phyloP scores from a whole-genome alignment of 2,113 vertebrate species.

The Mionectes macconnelli region DNA sequence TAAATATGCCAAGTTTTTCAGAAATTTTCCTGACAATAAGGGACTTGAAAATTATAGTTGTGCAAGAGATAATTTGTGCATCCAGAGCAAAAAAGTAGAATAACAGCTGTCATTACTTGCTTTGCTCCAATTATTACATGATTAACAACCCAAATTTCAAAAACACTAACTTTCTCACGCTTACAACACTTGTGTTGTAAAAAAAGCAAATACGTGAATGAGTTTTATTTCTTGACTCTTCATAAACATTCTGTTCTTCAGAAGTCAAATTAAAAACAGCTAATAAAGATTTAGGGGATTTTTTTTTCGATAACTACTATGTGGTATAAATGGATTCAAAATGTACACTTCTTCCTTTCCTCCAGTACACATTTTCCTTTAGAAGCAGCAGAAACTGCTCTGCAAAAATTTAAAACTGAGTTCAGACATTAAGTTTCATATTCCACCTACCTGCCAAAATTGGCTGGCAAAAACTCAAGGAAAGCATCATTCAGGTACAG shows the following conservation, averaged over 20 bases:
- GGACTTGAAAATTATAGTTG: not conserved
- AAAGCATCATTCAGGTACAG: conserved; percentile 99
- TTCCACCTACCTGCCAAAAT: conserved; percentile 92
- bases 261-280: not conserved
- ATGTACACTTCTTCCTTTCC: not conserved
- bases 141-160: not conserved
- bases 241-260: not conserved
- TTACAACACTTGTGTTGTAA: not conserved
- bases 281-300: not conserved
- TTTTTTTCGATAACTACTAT: not conserved
- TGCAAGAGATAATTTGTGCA: not conserved
- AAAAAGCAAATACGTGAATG: not conserved
- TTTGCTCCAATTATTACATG: not conserved
- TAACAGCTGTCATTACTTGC: not conserved
- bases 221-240: not conserved
- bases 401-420: not conserved
- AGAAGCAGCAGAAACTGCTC: not conserved
- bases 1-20: not conserved
- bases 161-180: not conserved
- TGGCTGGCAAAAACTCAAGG: conserved; percentile 95
- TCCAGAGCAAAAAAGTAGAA: not conserved
- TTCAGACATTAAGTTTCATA: not conserved
- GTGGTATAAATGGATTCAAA: not conserved
- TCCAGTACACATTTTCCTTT: not conserved
- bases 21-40: not conserved